These are phyloP conservation scores for Hydrotaea diabolus DNA, from an alignment of 2,888 invertebrate species.

Conservation along the genomic window DNA sequence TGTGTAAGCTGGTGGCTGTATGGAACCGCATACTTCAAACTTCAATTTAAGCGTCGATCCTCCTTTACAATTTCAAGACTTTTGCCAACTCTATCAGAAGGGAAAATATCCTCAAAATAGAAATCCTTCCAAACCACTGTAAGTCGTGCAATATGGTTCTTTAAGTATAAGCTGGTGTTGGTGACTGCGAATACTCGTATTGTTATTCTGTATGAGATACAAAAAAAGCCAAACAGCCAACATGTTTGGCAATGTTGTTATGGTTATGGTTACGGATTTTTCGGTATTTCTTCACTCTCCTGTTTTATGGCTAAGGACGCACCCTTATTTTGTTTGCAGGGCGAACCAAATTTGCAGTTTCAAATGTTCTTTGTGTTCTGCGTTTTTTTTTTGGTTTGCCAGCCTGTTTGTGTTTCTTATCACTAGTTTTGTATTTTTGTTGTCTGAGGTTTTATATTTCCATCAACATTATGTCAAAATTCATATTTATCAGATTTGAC, in stretches of 20 bases:
- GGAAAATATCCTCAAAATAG: too few relatives aligned
- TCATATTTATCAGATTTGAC: slow-evolving; percentile 74
- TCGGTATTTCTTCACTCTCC: not conserved
- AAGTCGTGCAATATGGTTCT: not conserved
- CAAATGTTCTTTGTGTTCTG: not conserved
- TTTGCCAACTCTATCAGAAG: too few relatives aligned
- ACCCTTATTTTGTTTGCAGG: slow-evolving; percentile 45
- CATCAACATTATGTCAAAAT: slow-evolving; percentile 74
- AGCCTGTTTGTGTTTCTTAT: not conserved
- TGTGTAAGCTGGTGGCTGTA: too few relatives aligned
- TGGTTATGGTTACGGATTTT: not conserved
- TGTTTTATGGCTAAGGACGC: not conserved
- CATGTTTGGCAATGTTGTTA: slow-evolving; percentile 49
- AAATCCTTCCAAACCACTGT: not conserved
- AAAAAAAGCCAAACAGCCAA: not conserved
- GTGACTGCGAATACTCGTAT: not conserved
- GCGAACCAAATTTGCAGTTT: not conserved
- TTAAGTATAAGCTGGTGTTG: not conserved
- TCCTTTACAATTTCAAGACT: too few relatives aligned
- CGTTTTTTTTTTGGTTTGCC: slow-evolving; percentile 3
- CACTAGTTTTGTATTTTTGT: slow-evolving; percentile 30
- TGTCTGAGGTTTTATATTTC: slow-evolving; percentile 75
- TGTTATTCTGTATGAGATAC: not conserved
- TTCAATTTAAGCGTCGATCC: too few relatives aligned
- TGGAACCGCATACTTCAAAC: too few relatives aligned